A percentile compares a stretch with the other conserved stretches of the same genome.
Evolutionary conservation across 2,113 vertebrate genomes (phyloP).

Genomic region (Corythaixoides concolor): DNA sequence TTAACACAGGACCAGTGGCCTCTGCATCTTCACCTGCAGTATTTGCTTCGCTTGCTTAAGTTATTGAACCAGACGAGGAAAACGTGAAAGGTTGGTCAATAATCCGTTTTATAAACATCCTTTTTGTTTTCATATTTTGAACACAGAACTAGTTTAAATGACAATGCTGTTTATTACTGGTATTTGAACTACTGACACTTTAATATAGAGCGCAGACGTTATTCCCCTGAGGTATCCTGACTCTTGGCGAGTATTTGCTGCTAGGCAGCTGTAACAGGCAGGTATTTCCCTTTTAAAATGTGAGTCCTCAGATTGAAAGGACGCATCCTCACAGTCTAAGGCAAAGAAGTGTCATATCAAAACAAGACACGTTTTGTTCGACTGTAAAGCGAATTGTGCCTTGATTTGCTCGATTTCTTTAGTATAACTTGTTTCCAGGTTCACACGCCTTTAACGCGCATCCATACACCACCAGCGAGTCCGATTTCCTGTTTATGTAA

Average conservation of each 20-base stretch:
- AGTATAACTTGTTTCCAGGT: not conserved
- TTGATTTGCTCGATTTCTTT: not conserved
- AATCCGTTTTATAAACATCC: not conserved
- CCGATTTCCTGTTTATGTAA: not conserved
- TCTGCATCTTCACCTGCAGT: not conserved
- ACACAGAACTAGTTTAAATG: not conserved
- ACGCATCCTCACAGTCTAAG: rapidly evolving
- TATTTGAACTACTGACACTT: not conserved
- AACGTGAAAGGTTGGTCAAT: not conserved
- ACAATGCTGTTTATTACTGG: not conserved
- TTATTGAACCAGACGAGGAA: not conserved
- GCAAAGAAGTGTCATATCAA: not conserved
- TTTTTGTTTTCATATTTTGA: not conserved
- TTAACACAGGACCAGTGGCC: not conserved
- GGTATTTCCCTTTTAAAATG: not conserved
- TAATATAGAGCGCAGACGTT: rapidly evolving
- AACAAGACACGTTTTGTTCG: not conserved
- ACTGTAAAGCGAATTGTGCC: not conserved
- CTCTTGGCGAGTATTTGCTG: not conserved
- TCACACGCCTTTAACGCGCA: not conserved
- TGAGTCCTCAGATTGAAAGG: not conserved
- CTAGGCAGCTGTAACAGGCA: no score
- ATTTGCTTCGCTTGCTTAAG: not conserved
- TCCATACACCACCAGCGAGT: rapidly evolving
- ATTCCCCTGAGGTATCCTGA: not conserved